Conservation (phyloP, 2,888 invertebrate genomes). For the Xanthorhoe designata region DNA sequence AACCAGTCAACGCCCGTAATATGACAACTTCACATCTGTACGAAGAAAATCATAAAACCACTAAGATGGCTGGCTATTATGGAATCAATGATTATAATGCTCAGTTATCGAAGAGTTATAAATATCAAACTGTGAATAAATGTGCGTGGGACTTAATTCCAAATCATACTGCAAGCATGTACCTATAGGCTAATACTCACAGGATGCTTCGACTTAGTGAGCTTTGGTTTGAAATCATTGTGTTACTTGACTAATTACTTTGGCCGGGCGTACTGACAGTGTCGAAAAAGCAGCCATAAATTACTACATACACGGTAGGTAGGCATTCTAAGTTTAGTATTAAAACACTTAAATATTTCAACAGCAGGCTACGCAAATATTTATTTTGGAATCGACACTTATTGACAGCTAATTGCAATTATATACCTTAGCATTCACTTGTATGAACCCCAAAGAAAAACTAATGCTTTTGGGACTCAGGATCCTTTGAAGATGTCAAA, state of each 20-base stretch:
- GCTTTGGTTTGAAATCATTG: background rate
- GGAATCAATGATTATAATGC: slow-evolving; percentile 29
- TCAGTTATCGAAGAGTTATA: slow-evolving; percentile 14
- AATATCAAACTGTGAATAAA: slow-evolving; percentile 21
- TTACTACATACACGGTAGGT: too few species aligned
- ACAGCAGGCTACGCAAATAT: too few species aligned
- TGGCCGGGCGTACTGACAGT: background rate
- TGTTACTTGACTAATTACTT: background rate
- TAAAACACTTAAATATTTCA: too few species aligned
- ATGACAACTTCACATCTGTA: slow-evolving; percentile 39
- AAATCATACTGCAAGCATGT: background rate
- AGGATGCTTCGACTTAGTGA: background rate
- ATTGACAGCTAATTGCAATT: too few species aligned
- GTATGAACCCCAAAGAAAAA: too few species aligned
- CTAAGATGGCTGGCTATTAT: slow-evolving; percentile 17
- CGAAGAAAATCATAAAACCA: slow-evolving; percentile 36
- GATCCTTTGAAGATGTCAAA: too few species aligned
- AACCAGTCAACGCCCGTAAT: slow-evolving; percentile 56
- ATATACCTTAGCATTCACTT: too few species aligned
- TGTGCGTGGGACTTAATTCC: slow-evolving; percentile 16
- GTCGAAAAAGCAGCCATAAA: background rate
- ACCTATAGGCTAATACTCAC: background rate
- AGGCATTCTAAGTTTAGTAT: too few species aligned
- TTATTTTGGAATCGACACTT: too few species aligned
- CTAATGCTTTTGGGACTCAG: too few species aligned